Conservation (phyloP, 2,888 invertebrate species). For the Stegana nigrithorax region DNA sequence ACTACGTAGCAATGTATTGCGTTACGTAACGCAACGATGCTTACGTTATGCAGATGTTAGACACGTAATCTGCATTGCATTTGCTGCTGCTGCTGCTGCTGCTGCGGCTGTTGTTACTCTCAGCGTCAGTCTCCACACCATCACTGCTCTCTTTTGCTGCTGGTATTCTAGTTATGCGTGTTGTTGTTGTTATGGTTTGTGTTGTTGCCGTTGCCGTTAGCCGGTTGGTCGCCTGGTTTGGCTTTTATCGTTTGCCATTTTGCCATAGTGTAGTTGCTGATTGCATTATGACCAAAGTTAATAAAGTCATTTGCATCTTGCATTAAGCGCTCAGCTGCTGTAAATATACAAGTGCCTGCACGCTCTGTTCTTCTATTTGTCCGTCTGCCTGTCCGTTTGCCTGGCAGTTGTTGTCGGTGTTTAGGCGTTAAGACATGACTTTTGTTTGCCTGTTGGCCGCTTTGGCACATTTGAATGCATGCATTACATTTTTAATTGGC, state of each 20-base stretch:
- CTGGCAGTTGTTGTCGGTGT: no score
- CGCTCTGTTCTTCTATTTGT: no score
- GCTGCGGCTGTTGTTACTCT: no score
- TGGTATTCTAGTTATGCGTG: no score
- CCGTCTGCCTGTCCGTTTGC: no score
- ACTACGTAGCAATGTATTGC: neutral
- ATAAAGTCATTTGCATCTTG: slow-evolving; percentile 56
- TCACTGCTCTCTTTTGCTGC: no score
- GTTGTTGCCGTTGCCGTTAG: neutral
- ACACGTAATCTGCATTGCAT: neutral
- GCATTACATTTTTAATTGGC: neutral
- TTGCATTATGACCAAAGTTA: slow-evolving; percentile 52
- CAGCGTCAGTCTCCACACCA: no score
- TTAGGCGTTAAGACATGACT: no score
- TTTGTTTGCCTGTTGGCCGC: no score
- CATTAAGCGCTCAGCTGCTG: slow-evolving; percentile 45
- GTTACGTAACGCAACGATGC: slow-evolving; percentile 1
- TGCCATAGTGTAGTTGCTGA: slow-evolving; percentile 44
- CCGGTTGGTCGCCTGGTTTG: slow-evolving; percentile 21
- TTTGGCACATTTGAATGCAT: neutral
- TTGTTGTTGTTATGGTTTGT: neutral
- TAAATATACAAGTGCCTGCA: neutral
- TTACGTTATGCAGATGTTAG: slow-evolving; percentile 11
- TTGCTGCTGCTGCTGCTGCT: neutral
- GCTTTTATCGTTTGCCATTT: slow-evolving; percentile 36